Evolutionary conservation across 2,113 vertebrate genomes (phyloP).

Genomic region (Chionomys nivalis): DNA sequence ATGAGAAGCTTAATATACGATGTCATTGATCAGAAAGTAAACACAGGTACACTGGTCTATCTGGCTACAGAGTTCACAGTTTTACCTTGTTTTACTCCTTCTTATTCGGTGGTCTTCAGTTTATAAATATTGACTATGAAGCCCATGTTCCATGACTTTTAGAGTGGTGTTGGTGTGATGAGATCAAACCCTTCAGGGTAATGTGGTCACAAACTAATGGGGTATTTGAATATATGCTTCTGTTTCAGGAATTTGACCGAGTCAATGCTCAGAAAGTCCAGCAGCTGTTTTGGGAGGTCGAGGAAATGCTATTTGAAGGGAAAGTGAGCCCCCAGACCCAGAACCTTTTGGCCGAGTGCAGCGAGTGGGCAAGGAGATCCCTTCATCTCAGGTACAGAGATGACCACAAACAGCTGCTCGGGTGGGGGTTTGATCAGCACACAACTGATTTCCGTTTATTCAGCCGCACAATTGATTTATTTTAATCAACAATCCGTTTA

Average conservation of each 20-base stretch:
- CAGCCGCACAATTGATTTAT: too few species aligned
- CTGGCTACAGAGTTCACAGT: not conserved
- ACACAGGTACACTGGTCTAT: not conserved
- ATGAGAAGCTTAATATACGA: not conserved
- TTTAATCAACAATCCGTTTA: too few species aligned
- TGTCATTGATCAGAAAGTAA: not conserved
- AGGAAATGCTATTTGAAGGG: constrained; percentile 92
- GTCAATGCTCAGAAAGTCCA: constrained; percentile 87
- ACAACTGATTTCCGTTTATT: not conserved
- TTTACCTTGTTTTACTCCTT: not conserved
- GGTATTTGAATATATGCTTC: not conserved
- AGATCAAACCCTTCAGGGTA: not conserved
- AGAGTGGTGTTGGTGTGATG: not conserved
- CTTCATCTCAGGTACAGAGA: constrained; percentile 89
- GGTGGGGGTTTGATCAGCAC: fast-evolving
- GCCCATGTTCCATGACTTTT: not conserved
- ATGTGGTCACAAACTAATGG: not conserved
- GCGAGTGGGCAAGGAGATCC: constrained; percentile 88
- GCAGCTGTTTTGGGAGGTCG: constrained; percentile 89
- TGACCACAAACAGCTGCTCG: fast-evolving
- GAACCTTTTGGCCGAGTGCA: constrained; percentile 87
- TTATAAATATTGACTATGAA: not conserved
- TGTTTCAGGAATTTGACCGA: constrained; percentile 90
- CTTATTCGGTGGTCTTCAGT: not conserved
- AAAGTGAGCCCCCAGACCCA: constrained; percentile 86